A percentile compares a stretch with the other conserved stretches of the same genome.
Evolutionary conservation across 2,113 vertebrate species (phyloP).

Genomic region (Antechinus flavipes): DNA sequence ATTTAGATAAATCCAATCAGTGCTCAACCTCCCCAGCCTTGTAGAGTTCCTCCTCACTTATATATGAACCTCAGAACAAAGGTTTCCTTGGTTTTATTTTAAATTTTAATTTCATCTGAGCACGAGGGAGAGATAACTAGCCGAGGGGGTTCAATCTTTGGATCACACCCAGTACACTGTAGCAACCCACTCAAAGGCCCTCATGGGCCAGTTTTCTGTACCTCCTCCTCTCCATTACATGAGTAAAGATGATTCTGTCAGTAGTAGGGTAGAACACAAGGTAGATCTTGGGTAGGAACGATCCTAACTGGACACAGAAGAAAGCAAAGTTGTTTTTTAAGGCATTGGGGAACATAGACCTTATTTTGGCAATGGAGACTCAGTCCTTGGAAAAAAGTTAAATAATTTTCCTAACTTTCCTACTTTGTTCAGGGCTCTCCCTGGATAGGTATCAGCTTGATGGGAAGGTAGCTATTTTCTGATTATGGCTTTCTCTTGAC

Average conservation of each 20-base stretch:
- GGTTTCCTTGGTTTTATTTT: not conserved
- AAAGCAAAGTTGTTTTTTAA: not conserved
- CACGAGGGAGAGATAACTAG: not conserved
- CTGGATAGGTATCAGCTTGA: not conserved
- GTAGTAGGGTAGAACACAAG: not conserved
- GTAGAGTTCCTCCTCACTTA: not conserved
- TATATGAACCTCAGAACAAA: not conserved
- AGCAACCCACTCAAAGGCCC: not conserved
- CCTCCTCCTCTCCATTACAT: not conserved
- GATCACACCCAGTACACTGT: not conserved
- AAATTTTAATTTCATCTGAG: not conserved
- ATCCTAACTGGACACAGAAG: not conserved
- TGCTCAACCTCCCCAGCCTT: not conserved
- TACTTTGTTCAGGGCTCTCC: not conserved
- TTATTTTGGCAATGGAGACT: not conserved
- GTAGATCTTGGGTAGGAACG: not conserved
- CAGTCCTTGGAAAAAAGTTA: not conserved
- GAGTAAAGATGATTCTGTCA: not conserved
- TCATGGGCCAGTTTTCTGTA: not conserved
- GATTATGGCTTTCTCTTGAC: not conserved
- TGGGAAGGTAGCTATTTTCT: not conserved
- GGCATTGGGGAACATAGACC: not conserved
- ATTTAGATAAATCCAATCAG: not conserved
- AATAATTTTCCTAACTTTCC: not conserved
- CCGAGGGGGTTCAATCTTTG: not conserved